Conservation (phyloP, 1,140 invertebrate species). For the Magallana angulata region DNA sequence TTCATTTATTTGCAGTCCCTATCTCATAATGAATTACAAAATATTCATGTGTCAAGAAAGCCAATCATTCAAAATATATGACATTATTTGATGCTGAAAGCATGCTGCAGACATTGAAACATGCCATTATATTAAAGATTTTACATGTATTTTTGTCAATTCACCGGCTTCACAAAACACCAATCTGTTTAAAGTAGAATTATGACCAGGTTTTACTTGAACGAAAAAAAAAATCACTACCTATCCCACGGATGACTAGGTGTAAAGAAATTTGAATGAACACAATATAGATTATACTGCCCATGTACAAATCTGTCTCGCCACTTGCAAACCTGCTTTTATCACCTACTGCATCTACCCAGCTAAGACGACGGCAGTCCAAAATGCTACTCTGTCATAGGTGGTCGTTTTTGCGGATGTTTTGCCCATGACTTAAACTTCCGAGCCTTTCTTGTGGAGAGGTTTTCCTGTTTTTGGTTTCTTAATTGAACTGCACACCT, state of each 20-base stretch:
- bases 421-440: neutral
- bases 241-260: neutral
- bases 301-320: neutral
- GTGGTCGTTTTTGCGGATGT: neutral
- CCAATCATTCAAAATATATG: no score
- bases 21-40: no score
- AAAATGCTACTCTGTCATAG: neutral
- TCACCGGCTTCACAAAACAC: no score
- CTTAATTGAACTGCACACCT: conserved; percentile 27
- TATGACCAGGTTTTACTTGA: no score
- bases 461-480: conserved; percentile 8
- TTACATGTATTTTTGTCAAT: no score
- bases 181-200: no score
- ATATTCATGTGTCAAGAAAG: no score
- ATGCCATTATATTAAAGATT: no score
- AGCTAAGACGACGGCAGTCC: neutral
- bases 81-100: no score
- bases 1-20: no score
- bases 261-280: conserved; percentile 4
- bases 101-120: no score
- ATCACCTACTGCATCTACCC: conserved; percentile 19
- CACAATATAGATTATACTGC: neutral
- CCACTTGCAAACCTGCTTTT: neutral
- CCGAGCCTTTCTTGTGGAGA: neutral
- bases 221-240: neutral